phyloP scores from a whole-genome alignment of 1,140 invertebrate species.

The Trichogramma pretiosum region DNA sequence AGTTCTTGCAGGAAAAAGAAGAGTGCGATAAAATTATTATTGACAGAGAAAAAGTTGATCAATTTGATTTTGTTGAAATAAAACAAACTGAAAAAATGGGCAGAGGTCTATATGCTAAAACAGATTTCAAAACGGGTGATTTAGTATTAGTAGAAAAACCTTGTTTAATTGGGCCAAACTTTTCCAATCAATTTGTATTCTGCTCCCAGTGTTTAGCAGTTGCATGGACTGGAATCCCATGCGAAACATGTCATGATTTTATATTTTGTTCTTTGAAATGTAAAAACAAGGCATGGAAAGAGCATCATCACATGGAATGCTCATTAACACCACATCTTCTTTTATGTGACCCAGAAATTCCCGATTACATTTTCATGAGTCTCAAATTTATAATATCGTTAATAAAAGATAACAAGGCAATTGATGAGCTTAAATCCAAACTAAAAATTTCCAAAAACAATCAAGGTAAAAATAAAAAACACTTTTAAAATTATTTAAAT shows the following conservation, averaged over 20 bases:
- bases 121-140: conserved; percentile 61
- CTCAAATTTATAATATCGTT: conserved; percentile 55
- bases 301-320: conserved; percentile 71
- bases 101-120: conserved; percentile 52
- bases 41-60: too few species aligned
- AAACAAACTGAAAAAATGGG: conserved; percentile 48
- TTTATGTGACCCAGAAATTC: too few species aligned
- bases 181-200: conserved; percentile 49
- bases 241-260: conserved; percentile 52
- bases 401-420: conserved; percentile 42
- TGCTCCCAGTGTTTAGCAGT: conserved; percentile 67
- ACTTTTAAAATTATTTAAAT: too few species aligned
- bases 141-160: conserved; percentile 67
- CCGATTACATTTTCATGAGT: conserved; percentile 56
- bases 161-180: conserved; percentile 56
- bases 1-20: neutral
- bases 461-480: too few species aligned
- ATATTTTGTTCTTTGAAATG: conserved; percentile 67
- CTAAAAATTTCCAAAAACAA: neutral
- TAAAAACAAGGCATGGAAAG: conserved; percentile 48
- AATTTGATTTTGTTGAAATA: conserved; percentile 50
- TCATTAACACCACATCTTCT: conserved; percentile 49
- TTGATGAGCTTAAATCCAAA: conserved; percentile 39
- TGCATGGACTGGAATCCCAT: conserved; percentile 52
- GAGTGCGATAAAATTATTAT: too few species aligned